Percentiles rank a stretch among this genome's conserved stretches.
These are phyloP conservation scores for Buathra laborator DNA, from an alignment of 2,888 invertebrate genomes.

Conservation along the genomic window DNA sequence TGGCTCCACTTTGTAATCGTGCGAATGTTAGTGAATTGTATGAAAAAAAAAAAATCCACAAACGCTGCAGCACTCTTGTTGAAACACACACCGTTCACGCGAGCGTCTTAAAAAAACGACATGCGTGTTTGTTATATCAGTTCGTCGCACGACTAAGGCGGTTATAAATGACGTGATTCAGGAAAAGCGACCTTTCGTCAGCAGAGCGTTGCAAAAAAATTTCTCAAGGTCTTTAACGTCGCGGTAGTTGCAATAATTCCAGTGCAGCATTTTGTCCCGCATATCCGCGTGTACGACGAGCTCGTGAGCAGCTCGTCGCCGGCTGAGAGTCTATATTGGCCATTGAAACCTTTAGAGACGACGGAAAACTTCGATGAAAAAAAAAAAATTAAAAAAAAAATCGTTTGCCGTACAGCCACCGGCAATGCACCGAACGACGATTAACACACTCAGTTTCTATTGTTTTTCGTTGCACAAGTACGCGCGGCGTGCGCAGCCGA, in stretches of 20 bases:
- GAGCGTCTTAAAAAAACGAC: constrained; percentile 18
- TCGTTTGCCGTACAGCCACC: constrained; percentile 15
- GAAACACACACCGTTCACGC: constrained; percentile 27
- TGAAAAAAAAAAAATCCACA: constrained; percentile 22
- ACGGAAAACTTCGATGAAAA: constrained; percentile 12
- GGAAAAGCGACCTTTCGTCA: constrained; percentile 49
- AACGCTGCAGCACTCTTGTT: constrained; percentile 23
- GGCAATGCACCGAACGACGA: constrained; percentile 27
- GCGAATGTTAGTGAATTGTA: constrained; percentile 36
- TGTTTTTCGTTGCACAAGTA: constrained; percentile 34
- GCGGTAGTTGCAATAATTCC: constrained; percentile 59
- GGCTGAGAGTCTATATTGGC: constrained; percentile 34
- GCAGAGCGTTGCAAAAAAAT: constrained; percentile 47
- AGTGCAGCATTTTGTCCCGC: constrained; percentile 67
- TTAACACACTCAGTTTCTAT: constrained; percentile 49
- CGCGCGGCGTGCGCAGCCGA: not conserved
- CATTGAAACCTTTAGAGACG: constrained; percentile 30
- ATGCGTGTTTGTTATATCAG: constrained; percentile 47
- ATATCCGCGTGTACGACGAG: constrained; percentile 57
- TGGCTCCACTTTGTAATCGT: constrained; percentile 70
- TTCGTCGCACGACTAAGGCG: constrained; percentile 38
- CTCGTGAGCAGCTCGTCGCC: constrained; percentile 34
- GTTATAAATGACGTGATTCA: constrained; percentile 47
- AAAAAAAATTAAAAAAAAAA: not conserved
- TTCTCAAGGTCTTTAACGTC: constrained; percentile 64